phyloP scores from a whole-genome alignment of 2,113 vertebrate species.

The Anguilla japonica region DNA sequence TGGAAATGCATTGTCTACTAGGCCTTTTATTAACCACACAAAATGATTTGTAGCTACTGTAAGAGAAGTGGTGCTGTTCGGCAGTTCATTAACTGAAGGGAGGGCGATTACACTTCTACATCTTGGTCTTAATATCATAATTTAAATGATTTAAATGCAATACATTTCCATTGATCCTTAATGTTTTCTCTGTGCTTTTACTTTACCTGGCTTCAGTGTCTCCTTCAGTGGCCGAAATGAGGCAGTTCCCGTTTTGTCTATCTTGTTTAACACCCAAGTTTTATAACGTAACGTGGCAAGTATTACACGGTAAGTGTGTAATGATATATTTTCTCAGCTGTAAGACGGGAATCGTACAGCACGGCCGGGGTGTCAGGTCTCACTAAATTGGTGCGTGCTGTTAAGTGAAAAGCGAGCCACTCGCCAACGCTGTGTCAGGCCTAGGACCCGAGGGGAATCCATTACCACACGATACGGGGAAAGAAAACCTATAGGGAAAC shows the following conservation, averaged over 20 bases:
- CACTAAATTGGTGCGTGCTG: constrained; percentile 68
- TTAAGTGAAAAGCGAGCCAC: constrained; percentile 63
- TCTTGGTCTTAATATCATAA: neutral
- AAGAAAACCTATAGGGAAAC: constrained; percentile 53
- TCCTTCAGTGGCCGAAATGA: constrained; percentile 59
- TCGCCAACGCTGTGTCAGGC: constrained; percentile 56
- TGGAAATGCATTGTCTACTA: neutral
- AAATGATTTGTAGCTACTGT: neutral
- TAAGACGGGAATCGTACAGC: constrained; percentile 61
- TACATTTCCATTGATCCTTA: constrained; percentile 6
- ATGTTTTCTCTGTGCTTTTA: constrained; percentile 45
- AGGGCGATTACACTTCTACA: neutral
- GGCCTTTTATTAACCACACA: neutral
- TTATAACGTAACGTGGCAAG: constrained; percentile 74
- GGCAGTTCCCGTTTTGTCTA: constrained; percentile 60
- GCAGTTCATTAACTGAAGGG: neutral
- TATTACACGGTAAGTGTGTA: constrained; percentile 71
- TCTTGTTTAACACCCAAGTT: constrained; percentile 65
- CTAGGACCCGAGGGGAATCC: constrained; percentile 51
- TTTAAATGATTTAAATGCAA: neutral
- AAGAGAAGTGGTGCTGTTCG: neutral
- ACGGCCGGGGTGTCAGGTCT: constrained; percentile 65
- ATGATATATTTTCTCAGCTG: constrained; percentile 80
- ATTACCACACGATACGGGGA: constrained; percentile 47
- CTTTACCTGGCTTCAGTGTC: constrained; percentile 43